phyloP scores from a whole-genome alignment of 2,797 vertebrate genomes.

The Poecilia wingei region DNA sequence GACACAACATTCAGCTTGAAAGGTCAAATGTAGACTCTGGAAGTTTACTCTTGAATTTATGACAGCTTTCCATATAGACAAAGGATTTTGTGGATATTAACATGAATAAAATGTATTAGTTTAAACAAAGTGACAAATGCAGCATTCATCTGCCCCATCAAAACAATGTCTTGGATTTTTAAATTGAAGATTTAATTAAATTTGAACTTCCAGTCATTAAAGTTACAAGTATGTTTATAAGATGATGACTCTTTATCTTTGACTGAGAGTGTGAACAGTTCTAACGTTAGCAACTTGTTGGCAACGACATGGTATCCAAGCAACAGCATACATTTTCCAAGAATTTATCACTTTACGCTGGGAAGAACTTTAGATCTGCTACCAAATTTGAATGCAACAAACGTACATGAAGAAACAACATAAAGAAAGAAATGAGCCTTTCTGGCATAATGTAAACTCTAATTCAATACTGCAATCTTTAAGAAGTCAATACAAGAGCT shows the following conservation, averaged over 20 bases:
- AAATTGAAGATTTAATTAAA: background rate
- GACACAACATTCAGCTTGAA: background rate
- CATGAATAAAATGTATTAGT: background rate
- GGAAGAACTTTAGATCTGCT: background rate
- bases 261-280: background rate
- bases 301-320: slow-evolving; percentile 17
- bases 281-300: slow-evolving; percentile 14
- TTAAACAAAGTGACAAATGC: background rate
- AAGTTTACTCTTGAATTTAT: slow-evolving; percentile 11
- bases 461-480: background rate
- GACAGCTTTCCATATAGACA: background rate
- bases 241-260: background rate
- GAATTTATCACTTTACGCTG: slow-evolving; percentile 17
- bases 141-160: background rate
- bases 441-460: background rate
- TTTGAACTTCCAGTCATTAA: background rate
- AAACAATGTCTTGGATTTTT: background rate
- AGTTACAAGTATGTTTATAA: background rate
- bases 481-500: background rate
- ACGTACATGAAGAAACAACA: background rate
- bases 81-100: background rate
- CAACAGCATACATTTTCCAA: slow-evolving; percentile 15
- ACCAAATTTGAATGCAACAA: background rate
- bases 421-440: slow-evolving; percentile 1
- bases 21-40: background rate